phyloP scores from a whole-genome alignment of 2,888 invertebrate genomes.

The Tinea pellionella region DNA sequence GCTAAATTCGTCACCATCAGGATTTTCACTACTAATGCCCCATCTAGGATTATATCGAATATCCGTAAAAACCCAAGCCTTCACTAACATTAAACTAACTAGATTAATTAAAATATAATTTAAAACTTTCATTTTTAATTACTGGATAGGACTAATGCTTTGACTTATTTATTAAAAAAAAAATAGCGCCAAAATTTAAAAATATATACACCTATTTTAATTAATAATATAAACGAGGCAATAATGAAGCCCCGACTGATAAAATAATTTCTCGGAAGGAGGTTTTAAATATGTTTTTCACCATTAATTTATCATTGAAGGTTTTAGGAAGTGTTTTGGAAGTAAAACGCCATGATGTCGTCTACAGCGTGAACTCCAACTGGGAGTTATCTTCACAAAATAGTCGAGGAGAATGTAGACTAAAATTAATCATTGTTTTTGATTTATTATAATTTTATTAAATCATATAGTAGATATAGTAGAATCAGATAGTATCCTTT shows the following conservation, averaged over 20 bases:
- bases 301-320: constrained; percentile 14
- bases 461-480: too few relatives aligned
- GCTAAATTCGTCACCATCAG: constrained; percentile 19
- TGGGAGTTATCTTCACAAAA: constrained; percentile 10
- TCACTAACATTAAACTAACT: constrained; percentile 14
- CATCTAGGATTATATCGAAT: constrained; percentile 18
- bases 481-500: too few relatives aligned
- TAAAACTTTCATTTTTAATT: neutral
- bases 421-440: neutral
- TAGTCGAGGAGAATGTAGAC: neutral
- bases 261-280: neutral
- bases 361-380: constrained; percentile 9
- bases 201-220: neutral
- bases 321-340: constrained; percentile 10
- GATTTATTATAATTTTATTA: neutral
- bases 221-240: neutral
- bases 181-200: too few relatives aligned
- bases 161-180: neutral
- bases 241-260: neutral
- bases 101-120: neutral
- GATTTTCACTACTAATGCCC: constrained; percentile 15
- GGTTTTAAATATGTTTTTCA: constrained; percentile 7
- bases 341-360: neutral
- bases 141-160: neutral
- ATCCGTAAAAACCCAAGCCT: constrained; percentile 27